Conservation (phyloP, 2,888 invertebrate species). For the Nemotelus nigrinus region DNA sequence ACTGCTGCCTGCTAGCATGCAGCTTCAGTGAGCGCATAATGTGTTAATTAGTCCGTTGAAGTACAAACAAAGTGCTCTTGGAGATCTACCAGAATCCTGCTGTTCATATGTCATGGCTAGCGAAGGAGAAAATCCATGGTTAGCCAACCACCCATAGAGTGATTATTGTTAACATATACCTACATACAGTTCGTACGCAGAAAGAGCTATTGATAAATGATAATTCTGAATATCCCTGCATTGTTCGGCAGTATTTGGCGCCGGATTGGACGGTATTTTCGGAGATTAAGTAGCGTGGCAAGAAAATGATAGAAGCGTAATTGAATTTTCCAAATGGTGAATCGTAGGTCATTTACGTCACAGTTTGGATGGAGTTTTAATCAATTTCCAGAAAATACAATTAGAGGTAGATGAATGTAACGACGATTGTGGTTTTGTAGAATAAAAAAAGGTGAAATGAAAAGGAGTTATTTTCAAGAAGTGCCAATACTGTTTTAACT, state of each 20-base stretch:
- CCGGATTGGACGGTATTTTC: neutral
- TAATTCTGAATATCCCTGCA: neutral
- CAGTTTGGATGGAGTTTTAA: neutral
- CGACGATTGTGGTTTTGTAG: too few species aligned
- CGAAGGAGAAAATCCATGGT: neutral
- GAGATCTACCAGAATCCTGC: neutral
- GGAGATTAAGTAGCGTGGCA: neutral
- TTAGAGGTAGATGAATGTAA: too few species aligned
- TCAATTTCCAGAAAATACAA: neutral
- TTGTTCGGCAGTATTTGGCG: neutral
- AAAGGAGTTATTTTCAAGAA: too few species aligned
- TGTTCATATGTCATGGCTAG: neutral
- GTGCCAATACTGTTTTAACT: too few species aligned
- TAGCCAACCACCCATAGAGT: neutral
- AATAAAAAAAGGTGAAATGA: too few species aligned
- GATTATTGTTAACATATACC: too few species aligned
- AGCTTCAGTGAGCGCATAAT: neutral
- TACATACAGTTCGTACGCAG: too few species aligned
- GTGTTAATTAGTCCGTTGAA: conserved; percentile 14
- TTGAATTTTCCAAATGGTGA: neutral
- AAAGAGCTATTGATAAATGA: conserved; percentile 5
- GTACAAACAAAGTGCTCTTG: neutral
- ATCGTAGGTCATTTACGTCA: neutral
- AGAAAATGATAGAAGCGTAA: neutral
- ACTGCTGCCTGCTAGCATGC: neutral